phyloP scores from a whole-genome alignment of 1,140 invertebrate genomes.

The Aphaenogaster rudis region DNA sequence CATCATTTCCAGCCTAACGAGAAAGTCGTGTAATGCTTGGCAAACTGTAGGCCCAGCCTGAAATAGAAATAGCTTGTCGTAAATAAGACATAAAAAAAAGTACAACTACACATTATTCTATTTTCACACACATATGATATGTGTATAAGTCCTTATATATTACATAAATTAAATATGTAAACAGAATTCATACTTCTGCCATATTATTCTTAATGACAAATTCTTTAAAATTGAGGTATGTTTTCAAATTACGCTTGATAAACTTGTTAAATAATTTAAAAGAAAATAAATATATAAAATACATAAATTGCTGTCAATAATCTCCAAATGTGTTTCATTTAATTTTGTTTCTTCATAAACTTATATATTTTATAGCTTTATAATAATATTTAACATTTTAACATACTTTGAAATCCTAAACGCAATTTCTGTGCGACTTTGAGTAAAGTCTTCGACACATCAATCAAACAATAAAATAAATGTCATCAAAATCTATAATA shows the following conservation, averaged over 20 bases:
- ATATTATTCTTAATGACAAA: not conserved
- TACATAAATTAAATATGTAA: not conserved
- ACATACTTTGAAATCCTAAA: not conserved
- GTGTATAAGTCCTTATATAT: not conserved
- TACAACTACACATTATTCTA: not conserved
- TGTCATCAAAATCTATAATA: not conserved
- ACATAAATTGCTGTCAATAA: not conserved
- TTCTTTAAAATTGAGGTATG: not conserved
- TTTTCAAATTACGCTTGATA: not conserved
- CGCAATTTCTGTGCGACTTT: not conserved
- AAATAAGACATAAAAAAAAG: not conserved
- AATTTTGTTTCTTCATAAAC: no score
- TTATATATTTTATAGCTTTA: not conserved
- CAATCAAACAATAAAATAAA: not conserved
- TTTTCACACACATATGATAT: not conserved
- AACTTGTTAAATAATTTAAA: not conserved
- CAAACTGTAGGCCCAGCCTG: slow-evolving; percentile 94
- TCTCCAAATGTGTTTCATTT: no score
- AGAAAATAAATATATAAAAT: not conserved
- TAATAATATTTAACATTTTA: not conserved
- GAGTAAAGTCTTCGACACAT: not conserved
- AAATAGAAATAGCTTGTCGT: slow-evolving; percentile 57
- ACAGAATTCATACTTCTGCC: not conserved
- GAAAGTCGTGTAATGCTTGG: slow-evolving; percentile 91
- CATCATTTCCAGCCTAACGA: slow-evolving; percentile 90